A percentile compares a stretch with the other conserved stretches of the same genome.
These are phyloP conservation scores for Drosophila erecta DNA, from an alignment of 1,140 invertebrate species.

Conservation along the genomic window DNA sequence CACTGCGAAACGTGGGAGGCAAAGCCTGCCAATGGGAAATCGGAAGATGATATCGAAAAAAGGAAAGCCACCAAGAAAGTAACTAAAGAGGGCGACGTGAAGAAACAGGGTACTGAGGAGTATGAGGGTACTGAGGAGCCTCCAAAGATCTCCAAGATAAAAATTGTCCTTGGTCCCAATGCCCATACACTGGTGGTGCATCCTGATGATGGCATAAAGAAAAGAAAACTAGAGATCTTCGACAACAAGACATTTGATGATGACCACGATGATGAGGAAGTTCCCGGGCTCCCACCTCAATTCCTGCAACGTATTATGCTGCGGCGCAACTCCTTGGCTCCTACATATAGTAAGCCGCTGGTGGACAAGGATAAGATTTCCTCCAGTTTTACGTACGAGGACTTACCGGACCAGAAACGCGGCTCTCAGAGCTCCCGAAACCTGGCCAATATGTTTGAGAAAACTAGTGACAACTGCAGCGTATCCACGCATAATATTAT, in stretches of 20 bases:
- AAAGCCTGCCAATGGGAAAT: neutral
- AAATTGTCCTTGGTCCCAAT: slow-evolving; percentile 55
- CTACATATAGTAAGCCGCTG: slow-evolving; percentile 43
- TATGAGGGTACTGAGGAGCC: neutral
- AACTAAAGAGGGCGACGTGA: too few species aligned
- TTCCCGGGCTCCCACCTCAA: neutral
- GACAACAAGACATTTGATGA: neutral
- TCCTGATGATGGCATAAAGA: neutral
- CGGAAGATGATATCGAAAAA: neutral
- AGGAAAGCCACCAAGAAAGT: neutral
- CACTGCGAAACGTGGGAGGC: neutral
- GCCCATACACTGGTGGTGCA: slow-evolving; percentile 31
- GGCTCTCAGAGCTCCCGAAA: neutral
- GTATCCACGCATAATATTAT: slow-evolving; percentile 79
- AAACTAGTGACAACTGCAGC: slow-evolving; percentile 65
- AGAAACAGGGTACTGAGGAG: neutral
- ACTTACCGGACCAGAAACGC: slow-evolving; percentile 8
- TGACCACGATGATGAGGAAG: slow-evolving; percentile 5
- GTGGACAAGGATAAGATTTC: slow-evolving; percentile 46
- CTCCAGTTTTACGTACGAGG: slow-evolving; percentile 23
- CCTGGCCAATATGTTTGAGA: slow-evolving; percentile 64
- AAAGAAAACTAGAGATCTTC: neutral
- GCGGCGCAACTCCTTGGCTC: slow-evolving; percentile 61
- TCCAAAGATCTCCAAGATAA: slow-evolving; percentile 47
- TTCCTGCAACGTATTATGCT: slow-evolving; percentile 30